Base-by-base conservation (phyloP, 2,113 vertebrate genomes). In the Miniopterus natalensis region DNA sequence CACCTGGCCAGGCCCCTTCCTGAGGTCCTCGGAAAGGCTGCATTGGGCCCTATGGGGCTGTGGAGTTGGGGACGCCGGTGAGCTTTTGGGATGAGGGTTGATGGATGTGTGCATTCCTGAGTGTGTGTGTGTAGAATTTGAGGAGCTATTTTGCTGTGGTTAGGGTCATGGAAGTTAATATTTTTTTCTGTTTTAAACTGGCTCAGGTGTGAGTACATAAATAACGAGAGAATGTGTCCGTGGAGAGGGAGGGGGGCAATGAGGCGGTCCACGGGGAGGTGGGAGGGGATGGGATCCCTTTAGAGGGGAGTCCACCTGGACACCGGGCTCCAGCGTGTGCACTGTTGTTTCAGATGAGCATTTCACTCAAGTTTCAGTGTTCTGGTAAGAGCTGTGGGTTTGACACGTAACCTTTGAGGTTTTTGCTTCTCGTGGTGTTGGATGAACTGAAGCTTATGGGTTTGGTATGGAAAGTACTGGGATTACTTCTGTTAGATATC, bases 341-440 rank as follows among this genome's bases (percentile, higher is more conserved):
- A 14, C 1, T 0, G 51, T 8, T 23, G 2, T 55, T 65, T 3
- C 36, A 36, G 1, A 36, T 0, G 20, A 79, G 40, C 25, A 0
- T 12, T 57, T 80, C 20, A 3, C 80, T 79, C 57, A 42, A 0
- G n/a, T 40, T 27, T 59, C 65, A 57, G 57, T 8, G 57, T 71
- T 59, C 57, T 51, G 29, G 51, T 74, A 21, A 84, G 79, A 87
- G 79, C 75, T 87, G 70, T 45, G 12, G 17, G 12, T 47, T 36
- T 92, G 84, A 71, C 75, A 11, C 17, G 1, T 27, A 15, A 68
- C 25, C 92, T 70, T 70, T 70, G 94, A 84, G 97, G 79, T 11
- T 65, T 89, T 61, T 21, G 36, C 9, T 42, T 93, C 57, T 93
- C 21, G 13, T 5, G 1, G 9, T 27, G 25, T 70, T 65, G 18